Evolutionary conservation across 1,140 invertebrate genomes (phyloP).

Genomic region (Drosophila repletoides): DNA sequence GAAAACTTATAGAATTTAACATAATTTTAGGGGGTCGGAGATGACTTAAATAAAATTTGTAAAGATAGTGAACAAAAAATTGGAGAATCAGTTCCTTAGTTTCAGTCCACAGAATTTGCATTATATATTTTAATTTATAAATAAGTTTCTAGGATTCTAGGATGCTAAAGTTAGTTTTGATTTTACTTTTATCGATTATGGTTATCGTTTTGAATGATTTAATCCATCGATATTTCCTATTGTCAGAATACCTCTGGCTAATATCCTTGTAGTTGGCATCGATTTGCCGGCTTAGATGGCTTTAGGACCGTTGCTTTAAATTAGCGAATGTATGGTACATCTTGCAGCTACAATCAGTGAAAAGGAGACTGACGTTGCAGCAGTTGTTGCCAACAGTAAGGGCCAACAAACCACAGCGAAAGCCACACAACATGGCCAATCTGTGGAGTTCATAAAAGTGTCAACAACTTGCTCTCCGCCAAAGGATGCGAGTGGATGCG

Average conservation of each 20-base stretch:
- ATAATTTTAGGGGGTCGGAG: too few species aligned
- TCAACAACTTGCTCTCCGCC: conserved; percentile 70
- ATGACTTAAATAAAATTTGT: too few species aligned
- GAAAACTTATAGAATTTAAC: too few species aligned
- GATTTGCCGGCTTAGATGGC: neutral
- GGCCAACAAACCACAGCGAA: conserved; percentile 73
- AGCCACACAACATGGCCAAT: conserved; percentile 78
- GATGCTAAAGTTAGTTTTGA: too few species aligned
- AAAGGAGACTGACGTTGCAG: conserved; percentile 17
- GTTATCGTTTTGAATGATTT: too few species aligned
- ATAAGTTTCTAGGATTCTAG: too few species aligned
- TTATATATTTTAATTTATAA: too few species aligned
- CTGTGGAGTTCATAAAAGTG: conserved; percentile 79
- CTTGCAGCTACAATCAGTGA: conserved; percentile 7
- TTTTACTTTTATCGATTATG: too few species aligned
- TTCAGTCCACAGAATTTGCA: too few species aligned
- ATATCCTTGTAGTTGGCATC: neutral
- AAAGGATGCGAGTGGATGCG: conserved; percentile 23
- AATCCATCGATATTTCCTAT: too few species aligned
- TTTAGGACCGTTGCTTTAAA: conserved; percentile 24
- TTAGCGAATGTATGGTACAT: conserved; percentile 40
- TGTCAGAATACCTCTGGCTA: neutral
- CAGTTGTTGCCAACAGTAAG: conserved; percentile 57
- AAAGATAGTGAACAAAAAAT: too few species aligned
- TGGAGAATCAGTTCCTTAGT: too few species aligned